A percentile compares a stretch with the other conserved stretches of the same genome.
Conservation (phyloP, 2,888 invertebrate species). For the Aethes cnicana region DNA sequence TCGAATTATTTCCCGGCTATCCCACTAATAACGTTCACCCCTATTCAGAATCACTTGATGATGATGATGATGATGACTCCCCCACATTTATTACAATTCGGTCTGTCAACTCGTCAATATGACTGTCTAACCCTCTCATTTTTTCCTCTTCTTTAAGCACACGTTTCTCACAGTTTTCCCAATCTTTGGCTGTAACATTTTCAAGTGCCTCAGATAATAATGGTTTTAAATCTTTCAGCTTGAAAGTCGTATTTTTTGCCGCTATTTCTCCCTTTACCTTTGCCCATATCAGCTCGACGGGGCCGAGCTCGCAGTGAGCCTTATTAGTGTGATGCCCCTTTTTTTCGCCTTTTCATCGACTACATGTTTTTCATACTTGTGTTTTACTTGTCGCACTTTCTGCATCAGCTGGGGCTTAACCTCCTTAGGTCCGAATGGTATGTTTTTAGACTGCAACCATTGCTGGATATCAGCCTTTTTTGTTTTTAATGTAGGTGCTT, state of each 20-base stretch:
- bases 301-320: constrained; percentile 7
- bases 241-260: not conserved
- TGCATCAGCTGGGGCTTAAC: constrained; percentile 1
- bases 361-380: constrained; percentile 5
- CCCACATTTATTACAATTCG: not conserved
- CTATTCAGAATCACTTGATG: too few species aligned
- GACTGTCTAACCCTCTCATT: not conserved
- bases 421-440: constrained; percentile 6
- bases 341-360: constrained; percentile 7
- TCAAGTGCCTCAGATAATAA: not conserved
- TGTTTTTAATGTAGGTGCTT: constrained; percentile 1
- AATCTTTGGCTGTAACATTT: not conserved
- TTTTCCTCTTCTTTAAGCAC: not conserved
- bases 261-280: constrained; percentile 1
- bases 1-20: too few species aligned
- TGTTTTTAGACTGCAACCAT: constrained; percentile 1
- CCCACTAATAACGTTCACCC: too few species aligned
- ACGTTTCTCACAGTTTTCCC: not conserved
- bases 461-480: not conserved
- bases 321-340: constrained; percentile 6
- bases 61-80: too few species aligned
- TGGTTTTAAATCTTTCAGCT: not conserved
- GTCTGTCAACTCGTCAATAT: constrained; percentile 1
- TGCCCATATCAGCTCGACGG: constrained; percentile 8
- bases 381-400: constrained; percentile 6